Evolutionary conservation across 2,888 invertebrate genomes (phyloP), one percentile per base, ranked within the genome.

Genomic region (Acleris sparsana): DNA sequence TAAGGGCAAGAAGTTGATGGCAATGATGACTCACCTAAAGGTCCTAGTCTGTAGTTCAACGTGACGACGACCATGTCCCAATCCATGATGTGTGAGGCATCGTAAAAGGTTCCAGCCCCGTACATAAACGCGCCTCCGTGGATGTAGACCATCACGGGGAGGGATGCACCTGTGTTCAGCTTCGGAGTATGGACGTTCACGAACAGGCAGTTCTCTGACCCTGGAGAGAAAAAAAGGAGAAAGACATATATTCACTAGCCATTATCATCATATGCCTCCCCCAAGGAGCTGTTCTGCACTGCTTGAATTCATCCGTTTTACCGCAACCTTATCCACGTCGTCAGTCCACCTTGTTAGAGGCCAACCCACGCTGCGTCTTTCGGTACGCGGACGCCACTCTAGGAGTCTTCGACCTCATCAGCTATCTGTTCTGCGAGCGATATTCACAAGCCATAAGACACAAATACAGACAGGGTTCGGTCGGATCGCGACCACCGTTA

Each of bases 101-200:
- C 94, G 77, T 94, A 94, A 0, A 80, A 62, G 7, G 85, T 82
- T 0, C 93, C 93, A 2, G 91, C 84, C 0, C 95, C 95, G 72
- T 94, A 95, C 94, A 96, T 95, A 79, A 94, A 96, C 16, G 94
- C 95, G 0, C 96, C 94, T 0, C 96, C 96, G 71, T 95, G 96
- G 67, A 96, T 94, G 77, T 86, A 94, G 1, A 95, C 93, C 53
- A 96, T 72, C 0, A 96, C 96, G 0, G 96, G 95, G 33, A 94
- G 85, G 11, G 85, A 82, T 0, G 89, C 84, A 0, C 84, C 83
- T 1, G 84, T 75, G 5, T 75, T 82, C 57, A 85, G 77, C 17
- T 85, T 84, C 0, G 95, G 95, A 0, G 94, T 94, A 76, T 94
- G 93, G 0, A 96, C 88, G 79, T 95, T 96, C 1, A 95, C 72